These are phyloP conservation scores for Hyperoplus lanceolatus DNA, from an alignment of 2,797 vertebrate genomes.

Conservation along the genomic window DNA sequence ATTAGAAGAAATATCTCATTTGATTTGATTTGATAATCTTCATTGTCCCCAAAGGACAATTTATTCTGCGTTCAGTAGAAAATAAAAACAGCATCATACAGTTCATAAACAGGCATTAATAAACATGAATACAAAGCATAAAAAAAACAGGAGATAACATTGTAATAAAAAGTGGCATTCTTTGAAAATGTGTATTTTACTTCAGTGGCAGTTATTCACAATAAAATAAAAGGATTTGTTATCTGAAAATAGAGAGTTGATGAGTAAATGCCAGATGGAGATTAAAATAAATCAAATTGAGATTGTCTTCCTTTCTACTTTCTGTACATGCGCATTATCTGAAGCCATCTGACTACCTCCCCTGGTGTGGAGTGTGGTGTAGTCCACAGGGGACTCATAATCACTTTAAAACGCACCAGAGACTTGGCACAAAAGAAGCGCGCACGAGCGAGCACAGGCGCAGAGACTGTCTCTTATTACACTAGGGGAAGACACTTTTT, in stretches of 20 bases:
- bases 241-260: not conserved
- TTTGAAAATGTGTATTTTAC: too few species aligned
- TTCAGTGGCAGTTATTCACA: not conserved
- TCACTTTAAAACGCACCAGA: conserved; percentile 80
- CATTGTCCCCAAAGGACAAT: too few species aligned
- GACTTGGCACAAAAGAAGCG: conserved; percentile 78
- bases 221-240: not conserved
- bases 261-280: not conserved
- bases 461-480: conserved; percentile 67
- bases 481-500: conserved; percentile 45
- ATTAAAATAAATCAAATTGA: not conserved
- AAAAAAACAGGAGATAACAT: too few species aligned
- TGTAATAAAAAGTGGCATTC: too few species aligned
- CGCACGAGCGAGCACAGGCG: conserved; percentile 60
- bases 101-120: too few species aligned
- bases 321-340: conserved; percentile 20
- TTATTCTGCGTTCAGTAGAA: too few species aligned
- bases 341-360: conserved; percentile 61
- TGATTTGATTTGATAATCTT: too few species aligned
- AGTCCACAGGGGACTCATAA: conserved; percentile 78
- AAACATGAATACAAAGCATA: too few species aligned
- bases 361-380: conserved; percentile 67
- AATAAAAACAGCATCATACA: too few species aligned
- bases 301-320: not conserved
- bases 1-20: not conserved